Evolutionary conservation across 2,888 invertebrate genomes (phyloP), one percentile per base, ranked within the genome.

Genomic region (Drosophila neoperkinsi): DNA sequence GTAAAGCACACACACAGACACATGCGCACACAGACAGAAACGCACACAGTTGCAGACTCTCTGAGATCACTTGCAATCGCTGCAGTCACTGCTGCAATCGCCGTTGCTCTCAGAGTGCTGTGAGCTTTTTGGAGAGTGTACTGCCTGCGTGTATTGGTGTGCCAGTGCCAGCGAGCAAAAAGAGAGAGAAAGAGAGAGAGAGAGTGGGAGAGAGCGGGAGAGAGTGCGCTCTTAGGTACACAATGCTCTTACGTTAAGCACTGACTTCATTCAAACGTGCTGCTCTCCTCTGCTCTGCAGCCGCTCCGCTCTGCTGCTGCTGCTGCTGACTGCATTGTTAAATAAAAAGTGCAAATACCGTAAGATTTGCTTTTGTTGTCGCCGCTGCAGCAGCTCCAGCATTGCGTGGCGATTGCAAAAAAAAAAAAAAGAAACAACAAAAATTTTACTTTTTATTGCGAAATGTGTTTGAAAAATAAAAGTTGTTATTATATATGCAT

Each of bases 261-360:
- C 76, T 77, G 70, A 57, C 70, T 81, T 67, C 79, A 77, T 77
- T 75, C 71, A 77, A 81, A 57, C 38, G 36, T 66, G 71, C 62
- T 61, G 57, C 21, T 62, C 36, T 16, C 18, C 18, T 55, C 18
- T 46, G 46, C 46, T 11, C 21, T 59, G 58, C 59, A 46, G 25
- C 61, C 53, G 66, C 36, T 50, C 34, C 30, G 56, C 18, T 31
- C 28, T 63, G 71, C 59, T 64, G 57, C 28, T 63, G 13, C 28
- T 63, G 11, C 18, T 64, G 72, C 76, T 73, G 77, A 67, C 76
- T 77, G 77, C 77, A 77, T 84, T 84, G 83, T 85, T 85, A 75
- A 84, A 81, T 79, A 79, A 84, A 84, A 84, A 84, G 85, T 86
- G 86, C 87, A 86, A 86, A 87, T 85, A 85, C 86, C 85, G 86